Base-by-base conservation (phyloP, 2,797 vertebrate genomes). In the Antennarius maculatus region DNA sequence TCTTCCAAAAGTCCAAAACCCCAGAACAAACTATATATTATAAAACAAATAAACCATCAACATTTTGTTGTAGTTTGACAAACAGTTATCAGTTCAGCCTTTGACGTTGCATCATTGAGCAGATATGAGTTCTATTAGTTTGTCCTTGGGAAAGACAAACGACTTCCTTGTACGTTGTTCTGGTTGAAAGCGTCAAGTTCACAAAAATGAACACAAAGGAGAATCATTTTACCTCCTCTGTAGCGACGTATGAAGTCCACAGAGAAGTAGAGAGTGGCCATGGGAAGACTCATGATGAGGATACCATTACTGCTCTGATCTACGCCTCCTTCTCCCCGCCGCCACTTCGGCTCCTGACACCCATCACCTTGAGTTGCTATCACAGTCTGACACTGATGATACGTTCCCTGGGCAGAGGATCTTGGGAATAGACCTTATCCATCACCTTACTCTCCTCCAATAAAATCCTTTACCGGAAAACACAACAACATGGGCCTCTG, bases 311-410 rank as follows among this genome's bases (percentile, higher is more conserved):
- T 50, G 67, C 61, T 76, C 42, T 54, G 71, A 76, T 75, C 73
- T 57, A 43, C 54, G 51, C 61, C 69, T 71, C 60, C 64, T 41
- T 50, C 58, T 49, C 61, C 64, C 61, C 59, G 12, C 68, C 17
- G 59, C 73, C 49, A 73, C 79, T 75, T 76, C 47, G 70, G 86
- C 79, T 86, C 84, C 80, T 68, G 77, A 88, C 88, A 86, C 83
- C 76, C 66, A 66, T 89, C 83, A 81, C 77, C 75, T 86, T 71
- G 84, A 89, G 82, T 82, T 71, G 80, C 87, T 73, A 79, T 87
- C 81, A 84, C 81, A 84, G 79, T 54, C 85, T 86, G 83, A 80
- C 80, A 84, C 62, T 71, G 83, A 83, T 76, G 87, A 87, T 83
- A 54, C 65, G 58, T 76, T 86, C 66, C 71, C 72, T 66, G 71